phyloP scores from a whole-genome alignment of 2,888 invertebrate species.

The Rhingia rostrata region DNA sequence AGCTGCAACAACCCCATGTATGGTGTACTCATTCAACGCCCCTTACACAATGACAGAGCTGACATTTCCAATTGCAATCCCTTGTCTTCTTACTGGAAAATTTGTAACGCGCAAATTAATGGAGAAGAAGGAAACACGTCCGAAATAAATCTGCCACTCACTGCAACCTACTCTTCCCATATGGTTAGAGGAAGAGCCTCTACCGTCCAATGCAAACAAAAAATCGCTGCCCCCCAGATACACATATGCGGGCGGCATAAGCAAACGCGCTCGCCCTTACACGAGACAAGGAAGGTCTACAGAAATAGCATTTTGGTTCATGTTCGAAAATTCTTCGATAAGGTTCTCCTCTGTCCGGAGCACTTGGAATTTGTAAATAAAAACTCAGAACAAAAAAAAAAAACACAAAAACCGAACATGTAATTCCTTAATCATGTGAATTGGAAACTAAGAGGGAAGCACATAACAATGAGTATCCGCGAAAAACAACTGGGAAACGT shows the following conservation, averaged over 20 bases:
- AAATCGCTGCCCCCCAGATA: neutral
- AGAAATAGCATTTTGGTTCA: slow-evolving; percentile 29
- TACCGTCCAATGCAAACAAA: slow-evolving; percentile 25
- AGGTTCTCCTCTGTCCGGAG: slow-evolving; percentile 4
- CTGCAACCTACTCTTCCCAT: slow-evolving; percentile 20
- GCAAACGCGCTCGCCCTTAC: slow-evolving; percentile 15
- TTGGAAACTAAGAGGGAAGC: slow-evolving; percentile 9
- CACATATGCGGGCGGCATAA: neutral
- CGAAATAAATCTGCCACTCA: slow-evolving; percentile 36
- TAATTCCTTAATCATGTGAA: neutral
- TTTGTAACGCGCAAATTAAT: slow-evolving; percentile 60
- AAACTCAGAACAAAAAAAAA: neutral
- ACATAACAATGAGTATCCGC: slow-evolving; percentile 16
- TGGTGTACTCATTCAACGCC: neutral
- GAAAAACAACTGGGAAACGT: slow-evolving; percentile 29
- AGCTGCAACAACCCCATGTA: neutral
- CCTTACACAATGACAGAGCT: slow-evolving; percentile 23
- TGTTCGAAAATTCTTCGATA: slow-evolving; percentile 19
- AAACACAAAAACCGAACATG: too few species aligned
- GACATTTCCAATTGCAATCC: slow-evolving; percentile 50
- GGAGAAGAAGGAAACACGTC: slow-evolving; percentile 36
- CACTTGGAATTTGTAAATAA: neutral
- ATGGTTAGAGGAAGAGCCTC: neutral
- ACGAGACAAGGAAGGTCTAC: slow-evolving; percentile 1
- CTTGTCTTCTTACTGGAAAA: slow-evolving; percentile 36